Evolutionary conservation across 2,888 invertebrate species (phyloP).

Genomic region (Perithous albicinctus): DNA sequence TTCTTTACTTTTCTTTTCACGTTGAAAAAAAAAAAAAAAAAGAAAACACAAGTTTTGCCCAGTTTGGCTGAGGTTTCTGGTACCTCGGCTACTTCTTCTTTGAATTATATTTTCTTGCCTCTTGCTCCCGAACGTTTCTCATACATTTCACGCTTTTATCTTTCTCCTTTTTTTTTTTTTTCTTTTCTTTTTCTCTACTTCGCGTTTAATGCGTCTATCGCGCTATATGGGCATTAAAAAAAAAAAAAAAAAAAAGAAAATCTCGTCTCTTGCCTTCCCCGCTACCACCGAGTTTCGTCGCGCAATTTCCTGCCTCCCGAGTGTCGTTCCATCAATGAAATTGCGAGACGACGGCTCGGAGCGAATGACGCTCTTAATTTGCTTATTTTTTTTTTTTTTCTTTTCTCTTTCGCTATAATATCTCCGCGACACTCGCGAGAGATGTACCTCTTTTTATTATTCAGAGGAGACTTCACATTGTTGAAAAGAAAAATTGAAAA

Average conservation of each 20-base stretch:
- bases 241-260: conserved; percentile 40
- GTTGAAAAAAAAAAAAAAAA: conserved; percentile 5
- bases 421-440: conserved; percentile 17
- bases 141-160: conserved; percentile 2
- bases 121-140: not conserved
- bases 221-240: conserved; percentile 28
- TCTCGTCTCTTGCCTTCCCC: not conserved
- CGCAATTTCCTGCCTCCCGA: conserved; percentile 41
- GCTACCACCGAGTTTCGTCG: conserved; percentile 38
- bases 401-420: conserved; percentile 26
- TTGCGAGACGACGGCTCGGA: conserved; percentile 46
- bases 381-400: conserved; percentile 45
- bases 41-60: too few species aligned
- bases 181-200: not conserved
- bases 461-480: conserved; percentile 10
- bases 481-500: conserved; percentile 22
- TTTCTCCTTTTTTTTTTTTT: not conserved
- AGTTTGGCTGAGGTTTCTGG: not conserved
- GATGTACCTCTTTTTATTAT: conserved; percentile 18
- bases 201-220: conserved; percentile 35
- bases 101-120: conserved; percentile 16
- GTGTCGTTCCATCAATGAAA: conserved; percentile 43
- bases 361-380: conserved; percentile 41
- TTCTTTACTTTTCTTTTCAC: not conserved
- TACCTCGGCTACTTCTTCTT: not conserved